Conservation (phyloP, 2,113 vertebrate species). For the Heterocephalus glaber region DNA sequence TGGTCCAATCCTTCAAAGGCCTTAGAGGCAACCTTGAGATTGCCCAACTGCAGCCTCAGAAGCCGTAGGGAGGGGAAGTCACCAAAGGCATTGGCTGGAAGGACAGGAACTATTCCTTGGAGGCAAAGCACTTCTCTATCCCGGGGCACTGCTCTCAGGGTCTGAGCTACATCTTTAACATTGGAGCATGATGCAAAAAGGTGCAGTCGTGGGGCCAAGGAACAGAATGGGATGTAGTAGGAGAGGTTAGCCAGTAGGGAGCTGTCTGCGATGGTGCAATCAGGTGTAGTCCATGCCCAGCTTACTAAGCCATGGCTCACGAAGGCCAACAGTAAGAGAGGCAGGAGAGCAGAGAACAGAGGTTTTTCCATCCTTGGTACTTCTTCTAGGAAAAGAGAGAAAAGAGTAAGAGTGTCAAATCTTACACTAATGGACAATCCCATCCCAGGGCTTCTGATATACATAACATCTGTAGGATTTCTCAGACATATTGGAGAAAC, state of each 20-base stretch:
- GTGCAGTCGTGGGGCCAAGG: constrained; percentile 8
- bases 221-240: constrained; percentile 26
- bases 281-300: constrained; percentile 52
- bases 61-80: background rate
- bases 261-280: constrained; percentile 29
- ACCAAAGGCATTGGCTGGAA: background rate
- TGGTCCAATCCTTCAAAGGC: constrained; percentile 44
- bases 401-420: background rate
- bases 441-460: background rate
- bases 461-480: background rate
- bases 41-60: constrained; percentile 49
- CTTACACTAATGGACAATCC: background rate
- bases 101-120: constrained; percentile 20
- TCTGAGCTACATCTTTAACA: constrained; percentile 28
- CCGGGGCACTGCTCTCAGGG: background rate
- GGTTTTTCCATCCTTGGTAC: constrained; percentile 19
- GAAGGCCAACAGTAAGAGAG: background rate
- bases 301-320: background rate
- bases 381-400: background rate
- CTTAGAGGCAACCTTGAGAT: background rate
- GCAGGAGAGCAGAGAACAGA: background rate
- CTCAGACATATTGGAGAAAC: background rate
- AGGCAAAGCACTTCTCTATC: constrained; percentile 45
- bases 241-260: constrained; percentile 34
- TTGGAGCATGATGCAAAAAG: constrained; percentile 58